A percentile compares a stretch with the other conserved stretches of the same genome.
Evolutionary conservation across 1,140 invertebrate species (phyloP).

Genomic region (Aphaenogaster ashmeadi): DNA sequence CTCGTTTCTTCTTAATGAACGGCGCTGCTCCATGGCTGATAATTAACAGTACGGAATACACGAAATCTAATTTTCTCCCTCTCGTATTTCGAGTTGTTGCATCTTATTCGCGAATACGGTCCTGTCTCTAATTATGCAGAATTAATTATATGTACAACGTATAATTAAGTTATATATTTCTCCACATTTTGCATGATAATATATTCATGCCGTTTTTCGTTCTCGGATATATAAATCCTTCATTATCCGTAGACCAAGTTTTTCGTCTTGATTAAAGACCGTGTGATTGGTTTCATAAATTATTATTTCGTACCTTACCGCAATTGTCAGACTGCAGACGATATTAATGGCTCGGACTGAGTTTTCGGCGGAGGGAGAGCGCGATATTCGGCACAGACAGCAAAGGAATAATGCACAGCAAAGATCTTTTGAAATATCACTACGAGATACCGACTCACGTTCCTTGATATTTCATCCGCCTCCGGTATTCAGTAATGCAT

Average conservation of each 20-base stretch:
- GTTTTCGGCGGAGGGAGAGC: neutral
- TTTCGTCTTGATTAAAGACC: neutral
- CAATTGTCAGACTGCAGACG: neutral
- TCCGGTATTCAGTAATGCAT: constrained; percentile 38
- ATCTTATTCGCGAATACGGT: neutral
- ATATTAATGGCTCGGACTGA: neutral
- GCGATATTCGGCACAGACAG: neutral
- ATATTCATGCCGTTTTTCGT: neutral
- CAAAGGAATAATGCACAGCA: constrained; percentile 51
- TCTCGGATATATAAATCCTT: too few relatives aligned
- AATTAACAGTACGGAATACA: neutral
- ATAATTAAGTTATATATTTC: neutral
- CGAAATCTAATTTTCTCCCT: neutral
- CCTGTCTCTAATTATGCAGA: neutral
- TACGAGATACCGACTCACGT: constrained; percentile 28
- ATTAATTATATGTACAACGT: neutral
- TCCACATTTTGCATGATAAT: neutral
- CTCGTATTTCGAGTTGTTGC: neutral
- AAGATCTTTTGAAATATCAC: constrained; percentile 58
- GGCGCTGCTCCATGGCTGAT: neutral
- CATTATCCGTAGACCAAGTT: neutral
- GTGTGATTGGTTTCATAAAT: neutral
- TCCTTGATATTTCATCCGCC: constrained; percentile 37
- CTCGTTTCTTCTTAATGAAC: constrained; percentile 22
- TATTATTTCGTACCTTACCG: neutral